These are phyloP conservation scores for Tiliacea aurago DNA, from an alignment of 2,888 invertebrate genomes.

Conservation along the genomic window DNA sequence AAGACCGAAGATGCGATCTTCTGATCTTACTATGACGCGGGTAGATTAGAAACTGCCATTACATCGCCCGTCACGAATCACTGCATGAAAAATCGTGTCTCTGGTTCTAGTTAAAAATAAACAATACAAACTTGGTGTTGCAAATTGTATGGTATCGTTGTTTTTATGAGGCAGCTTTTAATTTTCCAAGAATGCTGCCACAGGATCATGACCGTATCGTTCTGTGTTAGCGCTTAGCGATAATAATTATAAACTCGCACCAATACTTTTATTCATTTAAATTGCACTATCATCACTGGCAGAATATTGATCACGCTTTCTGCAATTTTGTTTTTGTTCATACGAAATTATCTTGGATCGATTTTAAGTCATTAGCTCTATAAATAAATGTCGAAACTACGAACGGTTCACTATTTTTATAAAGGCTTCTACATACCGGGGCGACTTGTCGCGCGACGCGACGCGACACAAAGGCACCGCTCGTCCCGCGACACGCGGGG, in stretches of 20 bases:
- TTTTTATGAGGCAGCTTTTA: conserved; percentile 15
- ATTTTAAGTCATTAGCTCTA: conserved; percentile 41
- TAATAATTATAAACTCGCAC: background rate
- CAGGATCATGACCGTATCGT: background rate
- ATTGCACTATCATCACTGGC: background rate
- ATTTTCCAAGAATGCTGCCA: conserved; percentile 35
- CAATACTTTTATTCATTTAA: conserved; percentile 3
- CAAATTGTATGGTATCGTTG: conserved; percentile 24
- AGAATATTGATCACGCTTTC: conserved; percentile 1
- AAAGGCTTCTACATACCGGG: no score
- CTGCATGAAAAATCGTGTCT: conserved; percentile 58
- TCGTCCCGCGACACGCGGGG: no score
- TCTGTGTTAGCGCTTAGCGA: background rate
- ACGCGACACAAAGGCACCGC: no score
- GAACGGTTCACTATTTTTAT: conserved; percentile 40
- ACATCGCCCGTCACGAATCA: conserved; percentile 56
- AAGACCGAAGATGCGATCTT: conserved; percentile 26
- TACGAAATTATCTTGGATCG: background rate
- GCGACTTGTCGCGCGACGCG: no score
- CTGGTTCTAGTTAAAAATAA: conserved; percentile 32
- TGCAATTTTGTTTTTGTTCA: conserved; percentile 2
- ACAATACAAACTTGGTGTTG: conserved; percentile 24
- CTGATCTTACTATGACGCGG: conserved; percentile 30
- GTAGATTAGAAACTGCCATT: conserved; percentile 49
- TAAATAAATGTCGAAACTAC: conserved; percentile 24